These are phyloP conservation scores for Ectropis grisescens DNA, from an alignment of 1,140 invertebrate species.

Conservation along the genomic window DNA sequence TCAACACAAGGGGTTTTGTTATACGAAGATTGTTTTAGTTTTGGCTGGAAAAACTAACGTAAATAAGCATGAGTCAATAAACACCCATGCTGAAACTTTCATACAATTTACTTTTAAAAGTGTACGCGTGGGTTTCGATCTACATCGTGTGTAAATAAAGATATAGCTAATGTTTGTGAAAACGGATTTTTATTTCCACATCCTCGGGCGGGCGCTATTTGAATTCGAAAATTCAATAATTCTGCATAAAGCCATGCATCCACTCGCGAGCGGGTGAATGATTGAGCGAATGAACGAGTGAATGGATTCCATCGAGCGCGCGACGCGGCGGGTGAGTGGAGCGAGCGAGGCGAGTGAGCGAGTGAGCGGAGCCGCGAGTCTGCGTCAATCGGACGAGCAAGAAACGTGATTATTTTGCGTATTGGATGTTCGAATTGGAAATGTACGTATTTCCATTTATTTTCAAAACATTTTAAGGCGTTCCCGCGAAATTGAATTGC, in stretches of 20 bases:
- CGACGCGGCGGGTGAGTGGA: too few species aligned
- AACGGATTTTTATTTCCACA: slow-evolving; percentile 22
- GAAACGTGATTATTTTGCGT: slow-evolving; percentile 23
- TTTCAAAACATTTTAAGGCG: slow-evolving; percentile 12
- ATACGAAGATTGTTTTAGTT: too few species aligned
- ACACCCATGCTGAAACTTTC: too few species aligned
- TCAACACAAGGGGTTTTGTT: too few species aligned
- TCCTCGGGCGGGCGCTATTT: slow-evolving; percentile 12
- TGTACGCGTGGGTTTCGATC: too few species aligned
- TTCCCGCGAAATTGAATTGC: slow-evolving; percentile 8
- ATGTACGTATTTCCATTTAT: slow-evolving; percentile 7
- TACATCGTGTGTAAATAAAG: too few species aligned
- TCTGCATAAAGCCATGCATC: slow-evolving; percentile 34
- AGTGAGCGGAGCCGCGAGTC: slow-evolving; percentile 14
- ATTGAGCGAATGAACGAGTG: slow-evolving; percentile 29
- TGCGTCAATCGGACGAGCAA: slow-evolving; percentile 14
- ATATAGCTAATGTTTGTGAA: slow-evolving; percentile 25
- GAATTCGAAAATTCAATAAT: slow-evolving; percentile 33
- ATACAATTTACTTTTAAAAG: too few species aligned
- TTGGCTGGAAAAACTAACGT: too few species aligned
- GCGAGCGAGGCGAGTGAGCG: slow-evolving; percentile 3
- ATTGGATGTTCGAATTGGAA: slow-evolving; percentile 13
- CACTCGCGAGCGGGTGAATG: slow-evolving; percentile 24
- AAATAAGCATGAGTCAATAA: too few species aligned
- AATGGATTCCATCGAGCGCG: slow-evolving; percentile 23